Conservation (phyloP, 2,888 invertebrate species). For the Caenorhabditis angaria region DNA sequence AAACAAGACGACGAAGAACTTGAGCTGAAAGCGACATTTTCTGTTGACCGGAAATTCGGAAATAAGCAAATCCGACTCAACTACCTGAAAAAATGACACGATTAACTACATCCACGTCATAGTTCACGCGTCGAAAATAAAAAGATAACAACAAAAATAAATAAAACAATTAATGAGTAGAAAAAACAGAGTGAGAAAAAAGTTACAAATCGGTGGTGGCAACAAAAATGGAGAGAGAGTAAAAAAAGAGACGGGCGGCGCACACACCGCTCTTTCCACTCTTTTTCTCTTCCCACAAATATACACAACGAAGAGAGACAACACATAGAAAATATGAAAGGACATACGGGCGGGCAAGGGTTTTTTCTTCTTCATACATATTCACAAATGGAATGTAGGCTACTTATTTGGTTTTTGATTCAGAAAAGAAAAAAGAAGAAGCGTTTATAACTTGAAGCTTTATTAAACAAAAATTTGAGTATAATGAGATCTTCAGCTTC, state of each 20-base stretch:
- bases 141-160: slow-evolving; percentile 3
- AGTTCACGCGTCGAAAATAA: slow-evolving; percentile 14
- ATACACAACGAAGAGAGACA: not conserved
- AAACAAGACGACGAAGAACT: slow-evolving; percentile 54
- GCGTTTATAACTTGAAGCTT: not conserved
- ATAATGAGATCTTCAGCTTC: too few species aligned
- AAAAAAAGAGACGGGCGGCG: slow-evolving; percentile 42
- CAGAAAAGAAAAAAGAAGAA: not conserved
- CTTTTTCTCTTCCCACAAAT: slow-evolving; percentile 8
- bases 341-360: not conserved
- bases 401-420: too few species aligned
- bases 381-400: too few species aligned
- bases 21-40: slow-evolving; percentile 57
- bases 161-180: not conserved
- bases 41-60: slow-evolving; percentile 1
- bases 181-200: too few species aligned
- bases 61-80: not conserved
- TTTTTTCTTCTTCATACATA: too few species aligned
- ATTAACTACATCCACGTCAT: not conserved
- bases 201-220: too few species aligned
- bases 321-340: not conserved
- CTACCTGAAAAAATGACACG: slow-evolving; percentile 4
- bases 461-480: too few species aligned
- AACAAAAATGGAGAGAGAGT: not conserved
- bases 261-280: slow-evolving; percentile 24